Percentiles rank a stretch among this genome's conserved stretches.
phyloP scores from a whole-genome alignment of 2,888 invertebrate genomes.

The Lasius platythorax region DNA sequence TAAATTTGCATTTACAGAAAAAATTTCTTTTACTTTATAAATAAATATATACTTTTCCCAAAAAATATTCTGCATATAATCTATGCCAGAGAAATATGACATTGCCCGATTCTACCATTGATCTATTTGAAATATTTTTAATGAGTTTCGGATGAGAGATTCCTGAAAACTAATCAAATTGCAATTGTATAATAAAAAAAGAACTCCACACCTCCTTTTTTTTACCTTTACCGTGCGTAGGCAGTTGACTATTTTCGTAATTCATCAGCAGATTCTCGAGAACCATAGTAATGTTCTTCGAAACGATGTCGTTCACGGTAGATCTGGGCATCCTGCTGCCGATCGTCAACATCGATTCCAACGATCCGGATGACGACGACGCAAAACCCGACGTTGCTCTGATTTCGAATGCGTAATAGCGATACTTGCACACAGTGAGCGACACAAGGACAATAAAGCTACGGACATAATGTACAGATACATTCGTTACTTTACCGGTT shows the following conservation, averaged over 20 bases:
- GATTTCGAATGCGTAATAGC: conserved; percentile 64
- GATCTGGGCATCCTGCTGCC: conserved; percentile 84
- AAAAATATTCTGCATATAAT: neutral
- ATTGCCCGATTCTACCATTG: neutral
- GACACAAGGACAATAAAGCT: conserved; percentile 75
- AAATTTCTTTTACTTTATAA: neutral
- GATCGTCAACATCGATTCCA: conserved; percentile 7
- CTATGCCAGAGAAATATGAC: neutral
- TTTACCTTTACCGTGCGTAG: conserved; percentile 95
- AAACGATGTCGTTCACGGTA: conserved; percentile 90
- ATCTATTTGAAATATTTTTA: neutral
- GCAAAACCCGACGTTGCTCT: neutral
- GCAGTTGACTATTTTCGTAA: conserved; percentile 95
- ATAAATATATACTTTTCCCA: neutral
- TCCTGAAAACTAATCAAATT: neutral
- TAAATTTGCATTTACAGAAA: neutral
- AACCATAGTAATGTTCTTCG: conserved; percentile 94
- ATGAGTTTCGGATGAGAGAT: neutral
- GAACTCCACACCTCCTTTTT: neutral
- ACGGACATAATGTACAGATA: conserved; percentile 13
- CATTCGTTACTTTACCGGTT: neutral
- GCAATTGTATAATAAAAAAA: neutral
- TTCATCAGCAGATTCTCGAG: conserved; percentile 95
- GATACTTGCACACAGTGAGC: conserved; percentile 73
- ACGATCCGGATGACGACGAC: conserved; percentile 6